Evolutionary conservation across 2,113 vertebrate species (phyloP), one percentile per base, ranked within the genome.

Genomic region (Pituophis catenifer): DNA sequence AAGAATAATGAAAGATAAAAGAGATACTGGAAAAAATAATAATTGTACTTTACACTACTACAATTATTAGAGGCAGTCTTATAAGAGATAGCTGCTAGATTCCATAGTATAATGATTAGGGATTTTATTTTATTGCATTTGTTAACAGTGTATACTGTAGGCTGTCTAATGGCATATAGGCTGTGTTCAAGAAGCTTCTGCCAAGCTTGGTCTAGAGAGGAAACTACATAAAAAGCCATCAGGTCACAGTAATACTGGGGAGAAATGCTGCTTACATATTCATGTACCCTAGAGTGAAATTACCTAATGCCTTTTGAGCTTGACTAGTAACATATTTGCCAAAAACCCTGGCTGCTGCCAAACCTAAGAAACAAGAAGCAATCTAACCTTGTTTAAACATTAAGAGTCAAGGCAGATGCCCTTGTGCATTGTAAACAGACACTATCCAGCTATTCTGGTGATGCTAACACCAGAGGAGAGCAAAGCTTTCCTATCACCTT

Each of bases 401-500:
- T 44, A 50, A 4, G 12, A 89, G 9, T 26, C 89, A 91, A 94
- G 89, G 87, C 90, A 7, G 17, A 58, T 92, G 92, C 48, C 29
- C 44, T 93, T 88, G 0, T 94, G 0, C 53, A 5, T 29, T 87
- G 52, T 24, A 2, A 90, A 23, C 8, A 52, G 52, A 17, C 88
- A 89, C 50, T 93, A 89, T 94, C 81, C 55, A 91, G 26, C 7
- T 81, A 3, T 33, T 52, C 29, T 91, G 75, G 0, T 95, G 53
- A 70, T 19, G 48, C 12, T 93, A 87, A 62, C 53, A 17, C 91
- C 90, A 91, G 4, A 93, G 91, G 11, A 33, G 90, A 93, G 85
- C 88, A 89, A 92, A 95, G 52, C 44, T 93, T 92, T 75, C 89
- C 94, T 54, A 26, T 65, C 24, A 87, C 3, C 21, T 93, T 95